These are phyloP conservation scores for Oreortyx pictus DNA, from an alignment of 2,797 vertebrate genomes.

Conservation along the genomic window DNA sequence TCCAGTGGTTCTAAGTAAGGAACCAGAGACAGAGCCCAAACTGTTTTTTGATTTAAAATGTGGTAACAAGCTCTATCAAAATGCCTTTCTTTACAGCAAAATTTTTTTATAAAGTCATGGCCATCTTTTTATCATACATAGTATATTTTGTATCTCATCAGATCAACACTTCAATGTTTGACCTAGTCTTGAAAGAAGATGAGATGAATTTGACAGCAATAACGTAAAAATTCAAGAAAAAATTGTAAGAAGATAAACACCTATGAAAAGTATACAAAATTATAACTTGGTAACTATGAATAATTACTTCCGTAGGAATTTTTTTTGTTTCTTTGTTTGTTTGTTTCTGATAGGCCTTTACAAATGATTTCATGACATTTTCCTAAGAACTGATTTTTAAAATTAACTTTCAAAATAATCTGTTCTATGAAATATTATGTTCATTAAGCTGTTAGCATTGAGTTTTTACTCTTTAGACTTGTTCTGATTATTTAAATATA, in stretches of 20 bases:
- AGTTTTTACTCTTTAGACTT: slow-evolving; percentile 12
- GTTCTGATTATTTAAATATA: slow-evolving; percentile 38
- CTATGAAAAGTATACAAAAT: not conserved
- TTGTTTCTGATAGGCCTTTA: not conserved
- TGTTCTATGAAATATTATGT: not conserved
- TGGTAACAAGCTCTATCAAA: not conserved
- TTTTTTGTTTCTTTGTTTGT: not conserved
- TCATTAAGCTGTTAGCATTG: not conserved
- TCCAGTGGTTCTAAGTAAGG: not conserved
- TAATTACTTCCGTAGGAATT: not conserved
- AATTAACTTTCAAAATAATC: not conserved
- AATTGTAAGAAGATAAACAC: not conserved
- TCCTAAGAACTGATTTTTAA: not conserved
- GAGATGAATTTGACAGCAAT: not conserved
- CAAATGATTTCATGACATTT: not conserved
- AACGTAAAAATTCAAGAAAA: not conserved
- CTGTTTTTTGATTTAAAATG: not conserved
- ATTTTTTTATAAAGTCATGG: not conserved
- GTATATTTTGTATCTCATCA: not conserved
- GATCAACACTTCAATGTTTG: not conserved
- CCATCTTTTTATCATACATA: not conserved
- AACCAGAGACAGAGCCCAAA: not conserved
- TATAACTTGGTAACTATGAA: not conserved
- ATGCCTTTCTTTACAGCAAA: not conserved
- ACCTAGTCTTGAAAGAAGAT: not conserved